Base-by-base conservation (phyloP, 1,140 invertebrate species). In the Drosophila nikananu region DNA sequence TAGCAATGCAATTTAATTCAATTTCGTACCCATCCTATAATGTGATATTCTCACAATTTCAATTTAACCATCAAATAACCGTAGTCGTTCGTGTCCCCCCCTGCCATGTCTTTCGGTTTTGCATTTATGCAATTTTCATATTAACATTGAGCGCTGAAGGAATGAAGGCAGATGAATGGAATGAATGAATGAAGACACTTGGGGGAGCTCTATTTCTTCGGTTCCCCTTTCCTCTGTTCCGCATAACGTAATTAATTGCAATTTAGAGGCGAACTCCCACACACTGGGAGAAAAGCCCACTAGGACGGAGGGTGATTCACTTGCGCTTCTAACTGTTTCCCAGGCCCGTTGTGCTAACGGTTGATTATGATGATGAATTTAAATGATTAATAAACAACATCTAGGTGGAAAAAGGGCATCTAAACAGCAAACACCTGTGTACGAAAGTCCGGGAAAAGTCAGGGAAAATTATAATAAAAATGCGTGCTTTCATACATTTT, bases 301-400 rank as follows among this genome's bases (percentile, higher is more conserved):
- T 61, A 48, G 48, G 51, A 37, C 60, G 42, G 51, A 61, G 63
- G 83, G 70, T 78, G 68, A 89, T 84, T 89, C 77, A 89, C 84
- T 89, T 89, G 74, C 84, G 81, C 84, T 89, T 87, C 65, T 83
- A 87, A 87, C 83, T 89, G 80, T 89, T 78, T 79, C 81, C 66
- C 86, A 90, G 75, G 83, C 79, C 79, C 79, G 82, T 89, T 91
- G 86, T 91, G 54, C 54, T 90, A 90, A 90, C 86, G 86, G 86
- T 90, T 90, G 79, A 90, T 90, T 91, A 84, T 91, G 71, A 82
- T 90, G 82, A 90, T 90, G 86, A 91, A 80, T 86, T 90, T 90
- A 90, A 90, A 91, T 90, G 87, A 90, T 91, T 90, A 91, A 90
- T 90, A 91, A 90, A 90, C 82, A 89, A 90, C 66, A 62, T 70